These are phyloP conservation scores for Sparidentex hasta DNA, from an alignment of 2,797 vertebrate genomes.

Conservation along the genomic window DNA sequence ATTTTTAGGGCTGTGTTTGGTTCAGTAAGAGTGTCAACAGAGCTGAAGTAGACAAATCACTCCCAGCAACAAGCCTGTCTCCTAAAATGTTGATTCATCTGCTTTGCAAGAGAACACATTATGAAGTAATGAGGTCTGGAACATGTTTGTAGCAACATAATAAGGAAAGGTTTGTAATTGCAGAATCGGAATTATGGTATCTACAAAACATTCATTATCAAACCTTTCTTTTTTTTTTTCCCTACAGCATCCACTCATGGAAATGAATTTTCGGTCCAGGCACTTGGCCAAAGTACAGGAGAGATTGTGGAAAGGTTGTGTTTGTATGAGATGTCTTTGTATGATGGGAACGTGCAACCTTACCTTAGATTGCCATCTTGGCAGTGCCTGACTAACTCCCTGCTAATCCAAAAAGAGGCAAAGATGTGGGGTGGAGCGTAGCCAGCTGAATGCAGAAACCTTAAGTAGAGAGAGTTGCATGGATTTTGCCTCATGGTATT, in stretches of 20 bases:
- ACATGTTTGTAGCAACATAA: not conserved
- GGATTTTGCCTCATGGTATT: no score
- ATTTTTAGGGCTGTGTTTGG: slow-evolving; percentile 19
- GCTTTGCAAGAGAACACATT: not conserved
- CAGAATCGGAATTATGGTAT: not conserved
- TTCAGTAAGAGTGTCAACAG: slow-evolving; percentile 19
- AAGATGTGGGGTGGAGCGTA: no score
- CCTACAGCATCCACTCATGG: not conserved
- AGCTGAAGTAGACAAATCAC: not conserved
- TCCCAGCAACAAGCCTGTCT: not conserved
- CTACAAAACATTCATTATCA: not conserved
- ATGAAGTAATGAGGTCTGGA: not conserved
- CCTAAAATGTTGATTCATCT: not conserved
- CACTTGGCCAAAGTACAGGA: not conserved
- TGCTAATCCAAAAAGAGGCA: no score
- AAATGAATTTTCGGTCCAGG: not conserved
- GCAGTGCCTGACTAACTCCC: no score
- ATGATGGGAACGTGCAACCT: no score
- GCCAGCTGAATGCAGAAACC: no score
- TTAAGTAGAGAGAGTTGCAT: no score
- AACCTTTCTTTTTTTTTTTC: not conserved
- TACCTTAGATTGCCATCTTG: no score
- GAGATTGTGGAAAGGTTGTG: no score
- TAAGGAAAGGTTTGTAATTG: not conserved
- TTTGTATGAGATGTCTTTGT: no score